Conservation (phyloP, 2,888 invertebrate genomes). For the Allacma fusca region DNA sequence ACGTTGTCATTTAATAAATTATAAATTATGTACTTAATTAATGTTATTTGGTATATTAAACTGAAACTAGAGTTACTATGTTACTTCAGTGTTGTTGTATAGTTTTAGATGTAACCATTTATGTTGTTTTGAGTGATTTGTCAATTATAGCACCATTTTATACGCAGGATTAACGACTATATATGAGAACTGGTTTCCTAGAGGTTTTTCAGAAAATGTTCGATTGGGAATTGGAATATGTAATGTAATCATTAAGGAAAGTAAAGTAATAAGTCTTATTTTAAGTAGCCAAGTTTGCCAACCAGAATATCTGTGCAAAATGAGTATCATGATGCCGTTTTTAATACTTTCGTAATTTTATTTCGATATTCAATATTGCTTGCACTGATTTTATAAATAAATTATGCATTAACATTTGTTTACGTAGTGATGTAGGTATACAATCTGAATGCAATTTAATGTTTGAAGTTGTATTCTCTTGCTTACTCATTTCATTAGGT, state of each 20-base stretch:
- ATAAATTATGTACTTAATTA: neutral
- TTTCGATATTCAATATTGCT: slow-evolving; percentile 1
- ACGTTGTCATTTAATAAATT: neutral
- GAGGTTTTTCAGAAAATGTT: neutral
- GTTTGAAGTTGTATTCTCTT: too few relatives aligned
- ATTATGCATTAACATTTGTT: neutral
- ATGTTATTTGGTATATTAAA: neutral
- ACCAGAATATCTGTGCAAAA: neutral
- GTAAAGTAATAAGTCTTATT: neutral
- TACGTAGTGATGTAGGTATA: neutral
- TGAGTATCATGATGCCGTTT: neutral
- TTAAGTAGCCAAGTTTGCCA: neutral
- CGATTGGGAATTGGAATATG: neutral
- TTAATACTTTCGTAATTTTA: slow-evolving; percentile 4
- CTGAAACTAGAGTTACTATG: neutral
- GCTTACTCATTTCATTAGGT: too few relatives aligned
- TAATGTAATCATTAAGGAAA: too few relatives aligned
- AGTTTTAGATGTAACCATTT: neutral
- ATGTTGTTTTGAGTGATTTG: neutral
- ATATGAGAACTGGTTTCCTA: slow-evolving; percentile 4
- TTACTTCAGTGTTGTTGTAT: neutral
- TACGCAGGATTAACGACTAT: neutral
- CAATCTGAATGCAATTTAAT: too few relatives aligned
- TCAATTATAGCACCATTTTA: slow-evolving; percentile 6
- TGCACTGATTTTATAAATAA: neutral